phyloP scores from a whole-genome alignment of 2,797 vertebrate genomes.

The Dipus sagitta region DNA sequence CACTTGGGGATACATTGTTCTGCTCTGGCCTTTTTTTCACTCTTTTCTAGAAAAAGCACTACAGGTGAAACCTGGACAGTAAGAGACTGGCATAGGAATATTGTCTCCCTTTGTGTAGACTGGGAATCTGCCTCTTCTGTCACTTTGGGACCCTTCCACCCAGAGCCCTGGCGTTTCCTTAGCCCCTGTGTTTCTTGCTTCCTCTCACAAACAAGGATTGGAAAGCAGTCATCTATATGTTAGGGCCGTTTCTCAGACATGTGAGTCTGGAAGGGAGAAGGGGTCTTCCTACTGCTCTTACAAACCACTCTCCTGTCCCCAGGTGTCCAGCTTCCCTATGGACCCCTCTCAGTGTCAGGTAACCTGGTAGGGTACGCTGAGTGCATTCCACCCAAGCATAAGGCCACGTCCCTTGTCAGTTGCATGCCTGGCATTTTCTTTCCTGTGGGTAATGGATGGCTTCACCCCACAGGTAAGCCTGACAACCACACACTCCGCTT shows the following conservation, averaged over 20 bases:
- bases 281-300: neutral
- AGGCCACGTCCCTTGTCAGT: accelerated
- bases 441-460: accelerated
- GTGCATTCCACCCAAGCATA: too few species aligned
- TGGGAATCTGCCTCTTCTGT: neutral
- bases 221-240: neutral
- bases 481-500: neutral
- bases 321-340: accelerated
- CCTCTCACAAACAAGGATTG: neutral
- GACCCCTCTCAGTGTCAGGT: neutral
- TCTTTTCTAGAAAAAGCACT: neutral
- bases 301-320: neutral
- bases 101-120: too few species aligned
- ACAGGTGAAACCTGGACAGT: neutral
- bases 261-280: neutral
- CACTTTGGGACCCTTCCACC: too few species aligned
- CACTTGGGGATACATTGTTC: neutral
- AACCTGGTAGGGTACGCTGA: neutral
- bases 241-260: neutral
- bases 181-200: neutral
- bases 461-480: neutral
- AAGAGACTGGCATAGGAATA: neutral
- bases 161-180: too few species aligned
- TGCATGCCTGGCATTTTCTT: neutral
- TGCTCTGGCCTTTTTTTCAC: accelerated